Evolutionary conservation across 2,113 vertebrate species (phyloP).

Genomic region (Cyanoliseus patagonus): DNA sequence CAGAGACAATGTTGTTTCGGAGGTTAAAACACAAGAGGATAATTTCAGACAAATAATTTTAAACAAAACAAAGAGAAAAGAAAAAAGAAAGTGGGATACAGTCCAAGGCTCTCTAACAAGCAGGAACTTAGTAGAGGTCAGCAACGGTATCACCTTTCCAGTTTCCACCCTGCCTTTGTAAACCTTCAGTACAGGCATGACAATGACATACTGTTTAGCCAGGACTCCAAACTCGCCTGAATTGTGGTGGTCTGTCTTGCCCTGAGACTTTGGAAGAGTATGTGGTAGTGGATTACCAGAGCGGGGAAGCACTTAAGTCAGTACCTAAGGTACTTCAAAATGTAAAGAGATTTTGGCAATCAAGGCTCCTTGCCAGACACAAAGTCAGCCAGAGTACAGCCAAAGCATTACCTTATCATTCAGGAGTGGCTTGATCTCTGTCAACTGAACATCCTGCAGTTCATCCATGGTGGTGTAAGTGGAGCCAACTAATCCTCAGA

Average conservation of each 20-base stretch:
- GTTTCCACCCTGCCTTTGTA: not conserved
- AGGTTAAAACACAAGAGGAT: not conserved
- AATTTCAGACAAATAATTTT: not conserved
- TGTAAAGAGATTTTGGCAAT: not conserved
- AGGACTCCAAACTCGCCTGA: not conserved
- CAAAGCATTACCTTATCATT: conserved; percentile 85
- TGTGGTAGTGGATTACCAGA: not conserved
- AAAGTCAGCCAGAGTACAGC: not conserved
- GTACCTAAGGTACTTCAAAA: not conserved
- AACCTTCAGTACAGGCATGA: not conserved
- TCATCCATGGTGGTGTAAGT: conserved; percentile 84
- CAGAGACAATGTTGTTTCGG: not conserved
- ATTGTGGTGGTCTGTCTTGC: not conserved
- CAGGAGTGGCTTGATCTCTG: conserved; percentile 94
- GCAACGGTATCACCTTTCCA: not conserved
- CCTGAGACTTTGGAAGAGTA: not conserved
- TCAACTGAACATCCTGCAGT: conserved; percentile 93
- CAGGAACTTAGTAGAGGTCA: not conserved
- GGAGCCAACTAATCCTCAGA: not conserved
- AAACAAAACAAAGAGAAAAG: not conserved
- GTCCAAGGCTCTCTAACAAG: not conserved
- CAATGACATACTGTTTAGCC: accelerated
- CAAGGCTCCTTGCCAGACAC: not conserved
- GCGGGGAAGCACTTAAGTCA: not conserved
- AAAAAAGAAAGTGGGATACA: not conserved